Conservation (phyloP, 2,113 vertebrate species). For the Microtus richardsoni region DNA sequence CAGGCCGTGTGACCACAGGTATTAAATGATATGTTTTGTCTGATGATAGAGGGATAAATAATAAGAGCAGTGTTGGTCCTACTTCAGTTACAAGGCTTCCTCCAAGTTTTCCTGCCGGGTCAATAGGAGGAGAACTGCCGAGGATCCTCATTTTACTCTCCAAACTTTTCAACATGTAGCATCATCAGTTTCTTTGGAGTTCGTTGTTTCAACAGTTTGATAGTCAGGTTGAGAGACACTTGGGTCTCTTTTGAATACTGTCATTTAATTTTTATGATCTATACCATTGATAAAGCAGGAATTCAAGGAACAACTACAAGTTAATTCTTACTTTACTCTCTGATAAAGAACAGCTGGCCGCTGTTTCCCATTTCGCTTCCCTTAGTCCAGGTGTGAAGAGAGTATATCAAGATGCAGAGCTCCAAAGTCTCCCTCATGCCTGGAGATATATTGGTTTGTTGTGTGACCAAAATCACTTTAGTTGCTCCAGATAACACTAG, state of each 20-base stretch:
- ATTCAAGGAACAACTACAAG: background rate
- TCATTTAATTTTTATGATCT: background rate
- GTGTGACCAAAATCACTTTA: background rate
- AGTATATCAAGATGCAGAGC: background rate
- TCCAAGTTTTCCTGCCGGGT: background rate
- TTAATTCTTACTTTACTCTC: background rate
- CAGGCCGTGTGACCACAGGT: background rate
- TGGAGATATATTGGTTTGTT: background rate
- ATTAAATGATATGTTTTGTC: background rate
- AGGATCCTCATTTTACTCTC: background rate
- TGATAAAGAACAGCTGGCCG: background rate
- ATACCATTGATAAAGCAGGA: background rate
- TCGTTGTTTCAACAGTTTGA: background rate
- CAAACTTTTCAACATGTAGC: background rate
- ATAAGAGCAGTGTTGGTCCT: background rate
- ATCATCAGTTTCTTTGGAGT: background rate
- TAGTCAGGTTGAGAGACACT: background rate
- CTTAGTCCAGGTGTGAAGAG: background rate
- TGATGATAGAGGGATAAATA: background rate
- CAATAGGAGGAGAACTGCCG: background rate
- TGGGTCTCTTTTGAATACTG: background rate
- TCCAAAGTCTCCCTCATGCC: background rate
- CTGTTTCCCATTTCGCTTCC: background rate
- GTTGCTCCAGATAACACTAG: background rate
- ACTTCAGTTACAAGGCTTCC: background rate